phyloP scores from a whole-genome alignment of 2,113 vertebrate species.

The Leptobrachium ailaonicum region DNA sequence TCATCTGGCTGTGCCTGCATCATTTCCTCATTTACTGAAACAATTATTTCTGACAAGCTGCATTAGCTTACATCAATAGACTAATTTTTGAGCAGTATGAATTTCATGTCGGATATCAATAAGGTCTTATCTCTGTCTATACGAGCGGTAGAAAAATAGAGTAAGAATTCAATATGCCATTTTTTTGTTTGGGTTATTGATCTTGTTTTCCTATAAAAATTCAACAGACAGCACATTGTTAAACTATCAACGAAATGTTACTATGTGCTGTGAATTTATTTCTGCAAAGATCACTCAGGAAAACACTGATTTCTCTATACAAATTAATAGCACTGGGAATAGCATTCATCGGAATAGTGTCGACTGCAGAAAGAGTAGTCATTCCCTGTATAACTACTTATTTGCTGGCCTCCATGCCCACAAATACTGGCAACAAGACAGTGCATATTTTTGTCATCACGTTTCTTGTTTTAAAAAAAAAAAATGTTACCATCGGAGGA shows the following conservation, averaged over 20 bases:
- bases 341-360: background rate
- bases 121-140: conserved; percentile 72
- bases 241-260: conserved; percentile 81
- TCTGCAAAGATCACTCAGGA: conserved; percentile 59
- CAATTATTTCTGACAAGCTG: conserved; percentile 86
- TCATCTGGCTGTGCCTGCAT: conserved; percentile 64
- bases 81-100: conserved; percentile 58
- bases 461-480: no score
- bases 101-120: conserved; percentile 37
- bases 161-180: conserved; percentile 81
- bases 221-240: conserved; percentile 69
- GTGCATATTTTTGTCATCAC: no score
- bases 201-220: conserved; percentile 64
- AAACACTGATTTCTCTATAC: conserved; percentile 54
- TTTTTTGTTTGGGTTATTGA: conserved; percentile 70
- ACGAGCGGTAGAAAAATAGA: conserved; percentile 68
- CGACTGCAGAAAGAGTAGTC: background rate
- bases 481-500: no score
- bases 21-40: conserved; percentile 76
- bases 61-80: conserved; percentile 72
- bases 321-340: conserved; percentile 55
- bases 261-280: conserved; percentile 56
- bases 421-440: no score
- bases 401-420: no score
- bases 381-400: no score